Conservation (phyloP, 2,888 invertebrate genomes). For the Phaonia tiefii region DNA sequence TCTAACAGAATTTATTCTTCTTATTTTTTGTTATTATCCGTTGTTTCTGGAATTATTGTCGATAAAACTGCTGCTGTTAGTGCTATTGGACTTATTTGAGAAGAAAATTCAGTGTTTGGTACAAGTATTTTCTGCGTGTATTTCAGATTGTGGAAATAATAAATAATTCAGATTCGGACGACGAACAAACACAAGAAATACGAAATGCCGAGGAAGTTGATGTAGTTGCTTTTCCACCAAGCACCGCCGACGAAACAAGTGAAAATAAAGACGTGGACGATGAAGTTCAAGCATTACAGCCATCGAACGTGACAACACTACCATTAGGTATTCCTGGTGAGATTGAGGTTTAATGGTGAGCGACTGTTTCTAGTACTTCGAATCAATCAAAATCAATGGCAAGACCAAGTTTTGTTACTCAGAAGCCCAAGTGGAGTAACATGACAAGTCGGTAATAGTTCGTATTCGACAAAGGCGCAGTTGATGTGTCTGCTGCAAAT, state of each 20-base stretch:
- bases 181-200: slow-evolving; percentile 29
- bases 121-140: background rate
- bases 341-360: slow-evolving; percentile 28
- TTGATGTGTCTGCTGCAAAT: slow-evolving; percentile 36
- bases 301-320: slow-evolving; percentile 30
- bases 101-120: slow-evolving; percentile 24
- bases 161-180: no score
- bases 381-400: slow-evolving; percentile 29
- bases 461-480: slow-evolving; percentile 33
- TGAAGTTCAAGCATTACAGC: slow-evolving; percentile 31
- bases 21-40: slow-evolving; percentile 18
- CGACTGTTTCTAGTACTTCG: slow-evolving; percentile 29
- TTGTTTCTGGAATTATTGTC: slow-evolving; percentile 6
- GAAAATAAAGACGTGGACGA: no score
- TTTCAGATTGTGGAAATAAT: slow-evolving; percentile 23
- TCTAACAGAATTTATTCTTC: slow-evolving; percentile 26
- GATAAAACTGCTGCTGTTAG: background rate
- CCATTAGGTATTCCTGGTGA: slow-evolving; percentile 28
- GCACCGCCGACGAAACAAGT: slow-evolving; percentile 26
- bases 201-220: slow-evolving; percentile 29
- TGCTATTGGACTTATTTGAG: no score
- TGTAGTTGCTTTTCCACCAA: slow-evolving; percentile 35
- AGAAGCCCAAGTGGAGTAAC: slow-evolving; percentile 27
- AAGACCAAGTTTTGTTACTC: slow-evolving; percentile 13
- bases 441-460: slow-evolving; percentile 18